A percentile compares a stretch with the other conserved stretches of the same genome.
phyloP scores from a whole-genome alignment of 2,888 invertebrate genomes.

The Mythimna loreyi region DNA sequence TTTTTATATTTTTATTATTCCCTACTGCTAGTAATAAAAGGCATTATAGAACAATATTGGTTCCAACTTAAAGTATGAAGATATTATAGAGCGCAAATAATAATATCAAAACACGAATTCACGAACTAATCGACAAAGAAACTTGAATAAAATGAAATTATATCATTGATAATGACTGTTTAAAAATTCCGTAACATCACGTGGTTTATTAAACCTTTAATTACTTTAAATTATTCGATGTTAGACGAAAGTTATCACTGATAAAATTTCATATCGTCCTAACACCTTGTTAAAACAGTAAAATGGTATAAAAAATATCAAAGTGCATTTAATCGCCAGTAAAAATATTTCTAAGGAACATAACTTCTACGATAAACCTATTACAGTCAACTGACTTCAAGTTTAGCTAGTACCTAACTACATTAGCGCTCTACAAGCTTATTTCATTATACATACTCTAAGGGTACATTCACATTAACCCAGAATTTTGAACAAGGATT shows the following conservation, averaged over 20 bases:
- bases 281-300: not conserved
- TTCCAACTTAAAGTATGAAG: not conserved
- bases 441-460: constrained; percentile 15
- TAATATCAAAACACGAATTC: not conserved
- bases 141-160: not conserved
- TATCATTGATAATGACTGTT: not conserved
- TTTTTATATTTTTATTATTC: too few species aligned
- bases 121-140: not conserved
- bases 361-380: not conserved
- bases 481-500: constrained; percentile 34
- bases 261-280: not conserved
- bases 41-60: not conserved
- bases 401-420: not conserved
- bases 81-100: not conserved
- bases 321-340: not conserved
- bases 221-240: too few species aligned
- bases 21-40: not conserved
- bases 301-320: not conserved
- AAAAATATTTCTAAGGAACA: not conserved
- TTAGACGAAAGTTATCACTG: not conserved
- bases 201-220: too few species aligned
- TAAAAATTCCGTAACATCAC: too few species aligned
- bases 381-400: not conserved
- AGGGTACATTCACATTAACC: constrained; percentile 15
- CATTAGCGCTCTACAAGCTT: constrained; percentile 2